Base-by-base conservation (phyloP, 2,888 invertebrate genomes). In the Bedellia somnulentella region DNA sequence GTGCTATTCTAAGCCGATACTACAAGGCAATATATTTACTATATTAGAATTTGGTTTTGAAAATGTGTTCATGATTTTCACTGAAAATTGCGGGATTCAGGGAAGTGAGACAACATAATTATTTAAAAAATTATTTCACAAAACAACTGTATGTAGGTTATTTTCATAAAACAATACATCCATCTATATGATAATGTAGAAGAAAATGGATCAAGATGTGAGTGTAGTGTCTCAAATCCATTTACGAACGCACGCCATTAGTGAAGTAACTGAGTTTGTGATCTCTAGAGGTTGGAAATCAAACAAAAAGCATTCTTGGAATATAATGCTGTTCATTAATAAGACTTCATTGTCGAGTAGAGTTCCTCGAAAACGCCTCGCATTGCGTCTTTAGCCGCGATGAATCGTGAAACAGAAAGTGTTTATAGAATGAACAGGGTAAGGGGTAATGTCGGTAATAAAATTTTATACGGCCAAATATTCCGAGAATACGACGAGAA, bases 401-500 rank as follows among this genome's bases (percentile, higher is more conserved):
- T 30, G 35, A 41, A 40, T 44, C 44, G 51, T 52, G 56, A 58
- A 57, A 58, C 49, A 54, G 52, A 59, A 60, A 63, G 64, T 68
- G 61, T 68, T 67, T 68, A 61, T 60, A 63, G 52, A 53, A 48
- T 48, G 57, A 58, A 52, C 55, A 53, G 52, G 47, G 57, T 55
- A 62, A 62, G 61, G 61, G 63, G 64, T 71, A 63, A 64, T 57
- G 64, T 42, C 46, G 44, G 54, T 68, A 66, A 73, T 71, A 75
- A 73, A 70, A 71, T 73, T 71, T 73, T 66, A 71, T 67, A 61
- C 59, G 58, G 64, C 64, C 63, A 67, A 66, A 70, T 71, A 71
- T 71, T 71, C 70, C 55, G 60, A 49, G 50, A 51, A 62, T 67
- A 71, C 63, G 70, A 70, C 6, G 67, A 57, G 57, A 63, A 60